A percentile compares a stretch with the other conserved stretches of the same genome.
phyloP scores from a whole-genome alignment of 2,888 invertebrate species.

The Chrysodeixis includens region DNA sequence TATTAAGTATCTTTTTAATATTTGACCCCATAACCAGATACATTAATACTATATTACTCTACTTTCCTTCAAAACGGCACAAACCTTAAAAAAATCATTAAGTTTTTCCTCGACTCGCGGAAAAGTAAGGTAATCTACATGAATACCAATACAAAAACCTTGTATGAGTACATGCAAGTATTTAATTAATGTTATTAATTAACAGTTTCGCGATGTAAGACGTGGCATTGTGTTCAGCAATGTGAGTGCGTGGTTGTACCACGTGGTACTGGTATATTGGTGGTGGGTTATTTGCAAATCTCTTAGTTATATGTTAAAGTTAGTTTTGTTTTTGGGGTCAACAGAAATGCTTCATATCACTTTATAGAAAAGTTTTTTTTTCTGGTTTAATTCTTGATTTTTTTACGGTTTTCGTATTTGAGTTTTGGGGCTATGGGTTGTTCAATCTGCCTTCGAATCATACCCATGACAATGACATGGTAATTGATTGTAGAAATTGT shows the following conservation, averaged over 20 bases:
- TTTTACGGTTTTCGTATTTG: too few relatives aligned
- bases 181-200: conserved; percentile 39
- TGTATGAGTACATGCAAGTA: conserved; percentile 24
- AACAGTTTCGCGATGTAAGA: conserved; percentile 22
- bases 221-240: conserved; percentile 13
- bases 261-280: too few relatives aligned
- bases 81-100: background rate
- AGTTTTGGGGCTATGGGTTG: too few relatives aligned
- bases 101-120: background rate
- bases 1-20: background rate
- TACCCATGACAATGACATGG: too few relatives aligned
- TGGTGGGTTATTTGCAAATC: conserved; percentile 42
- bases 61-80: background rate
- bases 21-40: background rate
- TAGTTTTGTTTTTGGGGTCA: background rate
- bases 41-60: too few relatives aligned
- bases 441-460: too few relatives aligned
- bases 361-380: background rate
- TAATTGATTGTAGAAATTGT: too few relatives aligned
- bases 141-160: conserved; percentile 28
- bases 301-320: conserved; percentile 14
- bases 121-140: background rate
- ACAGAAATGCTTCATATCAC: background rate
- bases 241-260: conserved; percentile 17
- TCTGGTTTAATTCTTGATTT: too few relatives aligned